These are phyloP conservation scores for Sinonovacula constricta DNA, from an alignment of 1,140 invertebrate species.

Conservation along the genomic window DNA sequence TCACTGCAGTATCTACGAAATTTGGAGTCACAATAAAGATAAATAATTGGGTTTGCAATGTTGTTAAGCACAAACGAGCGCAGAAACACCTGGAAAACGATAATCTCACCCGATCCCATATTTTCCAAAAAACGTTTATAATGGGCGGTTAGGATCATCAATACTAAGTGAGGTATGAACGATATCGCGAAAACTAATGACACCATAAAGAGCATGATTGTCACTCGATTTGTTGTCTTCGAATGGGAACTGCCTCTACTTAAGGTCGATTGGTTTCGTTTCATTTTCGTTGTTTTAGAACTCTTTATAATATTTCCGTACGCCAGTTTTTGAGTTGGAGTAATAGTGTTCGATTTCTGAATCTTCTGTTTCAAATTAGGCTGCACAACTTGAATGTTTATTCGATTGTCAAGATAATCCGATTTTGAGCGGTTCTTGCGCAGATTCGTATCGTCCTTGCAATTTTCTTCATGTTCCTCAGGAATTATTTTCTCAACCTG, in stretches of 20 bases:
- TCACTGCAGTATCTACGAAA: slow-evolving; percentile 9
- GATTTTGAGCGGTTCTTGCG: too few relatives aligned
- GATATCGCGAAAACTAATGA: slow-evolving; percentile 22
- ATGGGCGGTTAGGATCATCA: slow-evolving; percentile 20
- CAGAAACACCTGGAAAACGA: slow-evolving; percentile 31
- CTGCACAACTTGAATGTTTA: too few relatives aligned
- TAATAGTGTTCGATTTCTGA: not conserved
- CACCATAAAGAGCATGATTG: slow-evolving; percentile 35
- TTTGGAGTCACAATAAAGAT: slow-evolving; percentile 32
- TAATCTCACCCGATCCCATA: not conserved
- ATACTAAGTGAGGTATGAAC: slow-evolving; percentile 31
- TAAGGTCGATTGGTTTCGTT: too few relatives aligned
- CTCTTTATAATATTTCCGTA: not conserved
- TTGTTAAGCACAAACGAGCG: slow-evolving; percentile 42
- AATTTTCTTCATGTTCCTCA: too few relatives aligned
- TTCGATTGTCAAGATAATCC: too few relatives aligned
- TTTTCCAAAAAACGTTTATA: slow-evolving; percentile 12
- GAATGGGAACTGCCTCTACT: too few relatives aligned
- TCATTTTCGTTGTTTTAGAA: too few relatives aligned
- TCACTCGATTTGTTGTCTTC: slow-evolving; percentile 16
- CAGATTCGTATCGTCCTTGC: too few relatives aligned
- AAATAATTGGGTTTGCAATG: slow-evolving; percentile 36
- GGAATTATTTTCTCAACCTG: too few relatives aligned
- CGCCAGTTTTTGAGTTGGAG: not conserved
- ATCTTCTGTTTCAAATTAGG: too few relatives aligned